Percentiles rank a stretch among this genome's conserved stretches.
Evolutionary conservation across 2,797 vertebrate species (phyloP).

Genomic region (Pseudochaenichthys georgianus): DNA sequence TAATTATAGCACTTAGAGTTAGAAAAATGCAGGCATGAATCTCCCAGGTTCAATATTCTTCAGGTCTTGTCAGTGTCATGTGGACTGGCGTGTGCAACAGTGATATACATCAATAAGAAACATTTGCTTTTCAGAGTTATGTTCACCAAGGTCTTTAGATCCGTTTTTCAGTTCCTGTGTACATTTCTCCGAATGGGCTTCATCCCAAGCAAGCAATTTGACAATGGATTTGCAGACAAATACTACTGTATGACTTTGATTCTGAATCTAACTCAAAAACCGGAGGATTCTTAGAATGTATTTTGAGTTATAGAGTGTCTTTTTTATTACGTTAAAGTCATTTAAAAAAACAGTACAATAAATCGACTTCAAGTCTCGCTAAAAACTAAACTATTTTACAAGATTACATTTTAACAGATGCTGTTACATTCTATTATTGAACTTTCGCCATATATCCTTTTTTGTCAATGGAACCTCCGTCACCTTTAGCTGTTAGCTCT

Average conservation of each 20-base stretch:
- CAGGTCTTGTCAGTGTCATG: neutral
- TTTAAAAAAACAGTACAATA: no score
- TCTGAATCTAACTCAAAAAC: neutral
- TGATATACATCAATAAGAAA: neutral
- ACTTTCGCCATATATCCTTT: no score
- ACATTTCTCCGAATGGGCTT: neutral
- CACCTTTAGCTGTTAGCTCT: no score
- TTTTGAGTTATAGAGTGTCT: neutral
- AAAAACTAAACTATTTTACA: no score
- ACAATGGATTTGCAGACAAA: neutral
- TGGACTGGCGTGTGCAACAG: neutral
- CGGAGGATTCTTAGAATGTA: no score
- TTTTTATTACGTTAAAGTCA: no score
- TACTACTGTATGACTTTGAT: neutral
- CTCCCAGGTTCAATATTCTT: neutral
- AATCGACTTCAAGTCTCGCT: no score
- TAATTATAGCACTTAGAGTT: conserved; percentile 7
- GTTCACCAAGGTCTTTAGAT: neutral
- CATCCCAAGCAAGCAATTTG: no score
- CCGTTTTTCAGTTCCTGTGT: no score
- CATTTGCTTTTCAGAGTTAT: neutral
- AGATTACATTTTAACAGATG: no score
- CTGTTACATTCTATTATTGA: no score
- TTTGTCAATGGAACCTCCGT: no score
- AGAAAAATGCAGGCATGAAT: neutral